Percentiles rank a stretch among this genome's conserved stretches.
Conservation (phyloP, 1,140 invertebrate genomes). For the Bombus breviceps region DNA sequence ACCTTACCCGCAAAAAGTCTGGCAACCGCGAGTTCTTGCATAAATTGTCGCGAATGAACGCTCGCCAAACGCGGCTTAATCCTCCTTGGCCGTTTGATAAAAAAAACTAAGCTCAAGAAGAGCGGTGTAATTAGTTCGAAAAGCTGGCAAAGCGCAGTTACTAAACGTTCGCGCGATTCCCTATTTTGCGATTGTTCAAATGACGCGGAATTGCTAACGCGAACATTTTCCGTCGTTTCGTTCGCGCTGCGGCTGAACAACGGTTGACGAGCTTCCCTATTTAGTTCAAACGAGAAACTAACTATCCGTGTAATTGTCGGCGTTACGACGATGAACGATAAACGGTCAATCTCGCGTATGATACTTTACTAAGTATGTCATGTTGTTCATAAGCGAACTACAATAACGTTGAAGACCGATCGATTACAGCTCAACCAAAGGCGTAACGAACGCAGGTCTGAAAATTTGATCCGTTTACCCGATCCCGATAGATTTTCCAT, state of each 20-base stretch:
- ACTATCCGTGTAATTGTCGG: constrained; percentile 37
- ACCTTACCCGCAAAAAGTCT: constrained; percentile 3
- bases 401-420: not conserved
- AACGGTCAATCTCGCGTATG: constrained; percentile 15
- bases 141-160: constrained; percentile 11
- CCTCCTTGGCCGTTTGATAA: constrained; percentile 42
- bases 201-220: constrained; percentile 39
- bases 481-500: too few relatives aligned
- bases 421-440: not conserved
- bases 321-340: constrained; percentile 18
- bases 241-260: not conserved
- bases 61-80: constrained; percentile 52
- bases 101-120: constrained; percentile 2
- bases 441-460: too few relatives aligned
- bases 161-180: not conserved
- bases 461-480: too few relatives aligned
- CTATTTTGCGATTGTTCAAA: constrained; percentile 56
- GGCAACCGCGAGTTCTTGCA: constrained; percentile 47
- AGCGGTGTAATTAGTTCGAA: not conserved
- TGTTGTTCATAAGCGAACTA: not conserved
- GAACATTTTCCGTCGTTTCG: constrained; percentile 15
- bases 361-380: not conserved
- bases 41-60: constrained; percentile 44
- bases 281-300: constrained; percentile 31
- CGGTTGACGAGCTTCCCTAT: not conserved